Base-by-base conservation (phyloP, 2,888 invertebrate genomes). In the Drosophila quasianomalipes region DNA sequence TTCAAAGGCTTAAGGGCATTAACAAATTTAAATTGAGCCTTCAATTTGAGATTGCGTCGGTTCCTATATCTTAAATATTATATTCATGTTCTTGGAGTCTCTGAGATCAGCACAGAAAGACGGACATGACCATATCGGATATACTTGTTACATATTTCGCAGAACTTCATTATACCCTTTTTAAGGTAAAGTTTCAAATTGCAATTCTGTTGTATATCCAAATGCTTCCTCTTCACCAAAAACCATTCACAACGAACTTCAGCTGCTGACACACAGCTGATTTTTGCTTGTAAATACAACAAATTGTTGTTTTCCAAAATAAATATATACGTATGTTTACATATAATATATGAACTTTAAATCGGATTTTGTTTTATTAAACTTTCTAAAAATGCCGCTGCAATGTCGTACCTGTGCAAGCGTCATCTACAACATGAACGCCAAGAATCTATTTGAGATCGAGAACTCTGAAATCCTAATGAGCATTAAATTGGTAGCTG, bases 321-420 rank as follows among this genome's bases (percentile, higher is more conserved):
- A 49, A 4, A 9, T 16, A 19, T 6, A 7, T 14, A 47, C 14
- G 5, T 4, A 0, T 22, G 22, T 7, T 6, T 26, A 47, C 7
- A 26, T 14, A 26, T 47, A 14, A 47, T 47, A 47, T 49, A 16
- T 49, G 28, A 30, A 16, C 4, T 26, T 31, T 3, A 30, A 14
- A 3, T n/a, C 4, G 14, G 16, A 49, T 6, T 41, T 35, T 62
- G 41, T 61, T 44, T 19, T 28, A 30, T 30, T 37, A 1, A 4
- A 5, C 1, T 12, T 41, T 9, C 31, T 12, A 14, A 78, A 54
- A 65, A 89, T 89, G 90, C 35, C 90, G 7, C 49, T 75, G 0
- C 69, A 69, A 55, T 85, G 90, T 59, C 80, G 90, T n/a, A 85
- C 71, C 16, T 89, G 85, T 26, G 76, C 39, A 31, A 61, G 33